Evolutionary conservation across 2,113 vertebrate genomes (phyloP), one percentile per base, ranked within the genome.

Genomic region (Pipra filicauda): DNA sequence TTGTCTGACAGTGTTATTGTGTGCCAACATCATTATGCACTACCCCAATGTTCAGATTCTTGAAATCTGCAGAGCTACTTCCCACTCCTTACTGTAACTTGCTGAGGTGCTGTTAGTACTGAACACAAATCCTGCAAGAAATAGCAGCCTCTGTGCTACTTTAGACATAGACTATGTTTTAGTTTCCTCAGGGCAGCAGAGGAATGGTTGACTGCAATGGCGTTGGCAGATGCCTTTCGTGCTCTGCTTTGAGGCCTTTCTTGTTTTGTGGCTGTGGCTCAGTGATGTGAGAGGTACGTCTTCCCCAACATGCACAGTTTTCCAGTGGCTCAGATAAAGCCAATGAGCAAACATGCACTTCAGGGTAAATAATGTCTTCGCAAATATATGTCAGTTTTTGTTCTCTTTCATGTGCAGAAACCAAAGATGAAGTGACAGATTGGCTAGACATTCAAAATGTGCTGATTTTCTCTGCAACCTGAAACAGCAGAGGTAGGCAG

Each of bases 311-410:
- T 12, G 8, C 26, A 46, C 27, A 26, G 43, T 43, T 87, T 91
- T 96, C 75, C 92, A 88, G 87, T 44, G 81, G 61, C 62, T 95
- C 91, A 85, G 51, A 88, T 59, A 72, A 94, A 95, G 61, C 28
- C 87, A 91, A 8, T 89, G 92, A 93, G 66, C 85, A 95, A 97
- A 96, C 43, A 57, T 3, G 35, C 44, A 76, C 95, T 96, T 65
- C 58, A 82, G 95, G 94, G 87, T 74, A 95, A 91, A 88, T 31
- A 73, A 48, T 55, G 37, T 95, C 92, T 94, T 83, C 64, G 24
- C 76, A 91, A 90, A 94, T 94, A 41, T 7, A 46, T 44, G 62
- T 91, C 92, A 96, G 37, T 1, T 96, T 96, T 88, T 85, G 43
- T 69, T 79, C 79, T 61, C 58, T 82, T 79, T 93, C 55, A 35